Base-by-base conservation (phyloP, 2,888 invertebrate species). In the Aphrophora alni region DNA sequence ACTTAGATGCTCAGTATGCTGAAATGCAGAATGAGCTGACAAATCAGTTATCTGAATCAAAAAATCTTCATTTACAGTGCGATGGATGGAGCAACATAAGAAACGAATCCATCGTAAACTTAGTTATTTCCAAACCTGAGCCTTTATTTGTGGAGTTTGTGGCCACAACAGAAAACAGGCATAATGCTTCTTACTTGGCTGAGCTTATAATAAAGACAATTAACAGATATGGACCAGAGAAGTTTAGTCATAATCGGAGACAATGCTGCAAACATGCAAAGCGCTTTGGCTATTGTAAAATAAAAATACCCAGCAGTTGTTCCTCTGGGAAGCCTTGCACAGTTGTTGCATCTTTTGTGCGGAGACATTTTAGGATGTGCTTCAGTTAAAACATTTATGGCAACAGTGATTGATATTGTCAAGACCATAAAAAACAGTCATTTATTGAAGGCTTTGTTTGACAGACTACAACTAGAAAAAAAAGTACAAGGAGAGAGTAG, bases 91-190 rank as follows among this genome's bases (percentile, higher is more conserved):
- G 77, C 26, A 77, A 76, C 44, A n/a, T 81, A 12, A 71, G 83
- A 71, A 84, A 84, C 79, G 82, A 84, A 75, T 51, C 74, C 17
- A 83, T 82, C 17, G 77, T 82, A n/a, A 84, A 82, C 70, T 82
- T 84, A 78, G 74, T 84, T 10, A 72, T 83, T 24, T 83, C 80
- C 21, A 83, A 78, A 74, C 82, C 84, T 38, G 81, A 83, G 59
- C 83, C 83, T 51, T 26, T 81, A 21, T 82, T 83, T 78, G 80
- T 83, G 28, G 82, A 84, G 59, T 84, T 83, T 44, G 68, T 83
- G 24, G 59, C 75, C 33, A 82, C 83, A 14, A 80, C 83, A 74
- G 59, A 8, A 24, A 82, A 82, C 26, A 81, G 82, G n/a, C 83
- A 84, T 44, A 82, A 74, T 75, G 75, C 72, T 25, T 78, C 82